phyloP scores from a whole-genome alignment of 2,113 vertebrate species.

The Odocoileus virginianus region DNA sequence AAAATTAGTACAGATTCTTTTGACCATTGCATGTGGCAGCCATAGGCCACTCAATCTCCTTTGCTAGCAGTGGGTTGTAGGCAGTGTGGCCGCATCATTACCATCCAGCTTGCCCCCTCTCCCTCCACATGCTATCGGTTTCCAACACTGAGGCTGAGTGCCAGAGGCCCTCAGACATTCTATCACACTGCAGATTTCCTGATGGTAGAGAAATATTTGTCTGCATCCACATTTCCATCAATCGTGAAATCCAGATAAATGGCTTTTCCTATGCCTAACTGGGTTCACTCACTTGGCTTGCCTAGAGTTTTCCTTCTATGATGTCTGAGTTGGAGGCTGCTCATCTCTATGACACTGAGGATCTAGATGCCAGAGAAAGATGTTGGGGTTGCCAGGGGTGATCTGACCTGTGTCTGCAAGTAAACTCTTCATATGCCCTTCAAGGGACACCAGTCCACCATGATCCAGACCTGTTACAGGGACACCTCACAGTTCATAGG shows the following conservation, averaged over 20 bases:
- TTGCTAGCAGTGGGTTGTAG: too few species aligned
- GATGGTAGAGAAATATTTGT: not conserved
- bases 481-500: not conserved
- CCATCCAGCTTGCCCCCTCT: too few species aligned
- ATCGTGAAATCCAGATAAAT: not conserved
- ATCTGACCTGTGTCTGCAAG: not conserved
- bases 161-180: not conserved
- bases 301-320: not conserved
- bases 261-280: not conserved
- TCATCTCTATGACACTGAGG: not conserved
- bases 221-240: not conserved
- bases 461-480: too few species aligned
- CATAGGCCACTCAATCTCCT: not conserved
- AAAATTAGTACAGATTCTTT: not conserved
- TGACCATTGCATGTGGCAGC: not conserved
- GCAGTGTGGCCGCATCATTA: fast-evolving
- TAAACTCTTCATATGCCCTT: not conserved
- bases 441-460: fast-evolving
- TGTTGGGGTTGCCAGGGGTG: not conserved
- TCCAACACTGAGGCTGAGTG: not conserved
- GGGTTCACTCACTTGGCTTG: not conserved
- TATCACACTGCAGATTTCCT: not conserved
- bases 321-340: not conserved
- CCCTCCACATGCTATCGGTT: not conserved
- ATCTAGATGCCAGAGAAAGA: not conserved